Evolutionary conservation across 2,797 vertebrate genomes (phyloP).

Genomic region (Amblyopsis hoosieri): DNA sequence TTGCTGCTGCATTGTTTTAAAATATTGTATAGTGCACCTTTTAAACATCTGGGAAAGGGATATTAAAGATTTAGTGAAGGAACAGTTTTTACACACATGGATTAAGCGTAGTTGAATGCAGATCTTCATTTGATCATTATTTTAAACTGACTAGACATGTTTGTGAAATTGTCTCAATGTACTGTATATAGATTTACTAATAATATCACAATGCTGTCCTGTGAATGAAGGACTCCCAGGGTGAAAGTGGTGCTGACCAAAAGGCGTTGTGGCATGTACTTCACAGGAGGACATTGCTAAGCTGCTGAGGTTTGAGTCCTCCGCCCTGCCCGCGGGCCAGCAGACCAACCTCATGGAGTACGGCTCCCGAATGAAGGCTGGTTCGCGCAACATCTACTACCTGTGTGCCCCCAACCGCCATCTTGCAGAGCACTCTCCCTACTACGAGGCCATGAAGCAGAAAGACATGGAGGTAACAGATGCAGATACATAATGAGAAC

Average conservation of each 20-base stretch:
- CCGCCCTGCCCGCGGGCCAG: slow-evolving; percentile 85
- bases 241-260: background rate
- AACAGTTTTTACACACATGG: no score
- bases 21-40: no score
- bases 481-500: background rate
- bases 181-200: no score
- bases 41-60: no score
- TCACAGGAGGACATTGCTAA: slow-evolving; percentile 93
- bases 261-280: rapidly evolving
- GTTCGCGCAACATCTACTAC: slow-evolving; percentile 94
- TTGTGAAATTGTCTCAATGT: no score
- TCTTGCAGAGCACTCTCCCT: slow-evolving; percentile 91
- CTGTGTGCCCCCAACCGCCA: slow-evolving; percentile 91
- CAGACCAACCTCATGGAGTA: slow-evolving; percentile 90
- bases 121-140: no score
- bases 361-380: slow-evolving; percentile 86
- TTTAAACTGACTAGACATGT: no score
- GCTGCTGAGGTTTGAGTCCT: slow-evolving; percentile 91
- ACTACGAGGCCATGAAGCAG: slow-evolving; percentile 96
- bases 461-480: slow-evolving; percentile 90
- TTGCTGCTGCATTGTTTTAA: no score
- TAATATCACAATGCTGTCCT: no score
- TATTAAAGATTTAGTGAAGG: no score
- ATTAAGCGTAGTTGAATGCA: no score
- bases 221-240: no score